These are phyloP conservation scores for Pelodytes ibericus DNA, from an alignment of 2,797 vertebrate genomes.

Conservation along the genomic window DNA sequence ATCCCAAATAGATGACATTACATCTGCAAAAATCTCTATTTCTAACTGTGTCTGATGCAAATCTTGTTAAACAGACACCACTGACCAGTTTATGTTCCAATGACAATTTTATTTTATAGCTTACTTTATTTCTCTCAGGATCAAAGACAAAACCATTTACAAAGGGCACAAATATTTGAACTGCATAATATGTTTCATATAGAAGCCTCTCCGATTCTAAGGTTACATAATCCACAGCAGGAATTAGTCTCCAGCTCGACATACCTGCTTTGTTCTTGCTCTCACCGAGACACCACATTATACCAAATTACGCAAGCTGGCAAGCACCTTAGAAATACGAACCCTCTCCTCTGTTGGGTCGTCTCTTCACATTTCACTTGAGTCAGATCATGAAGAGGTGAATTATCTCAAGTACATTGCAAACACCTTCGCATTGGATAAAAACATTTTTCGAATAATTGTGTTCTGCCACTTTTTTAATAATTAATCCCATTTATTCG, in stretches of 20 bases:
- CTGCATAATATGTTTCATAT: slow-evolving; percentile 33
- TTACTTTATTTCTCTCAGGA: slow-evolving; percentile 14
- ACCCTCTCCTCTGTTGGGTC: slow-evolving; percentile 22
- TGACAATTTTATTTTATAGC: slow-evolving; percentile 7
- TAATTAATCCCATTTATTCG: neutral
- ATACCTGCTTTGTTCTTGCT: slow-evolving; percentile 50
- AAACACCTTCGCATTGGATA: neutral
- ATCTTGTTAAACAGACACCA: neutral
- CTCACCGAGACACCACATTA: slow-evolving; percentile 33
- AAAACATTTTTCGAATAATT: neutral
- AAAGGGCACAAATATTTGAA: slow-evolving; percentile 31
- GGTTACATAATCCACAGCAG: slow-evolving; percentile 38
- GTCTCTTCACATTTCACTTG: slow-evolving; percentile 28
- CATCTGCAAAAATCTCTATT: neutral
- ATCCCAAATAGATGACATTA: too few relatives aligned
- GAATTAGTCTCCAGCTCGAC: slow-evolving; percentile 39
- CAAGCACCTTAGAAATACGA: slow-evolving; percentile 37
- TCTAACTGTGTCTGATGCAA: neutral
- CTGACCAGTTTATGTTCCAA: slow-evolving; percentile 6
- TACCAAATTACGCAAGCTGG: slow-evolving; percentile 28
- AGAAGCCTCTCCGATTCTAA: slow-evolving; percentile 26
- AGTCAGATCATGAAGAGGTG: slow-evolving; percentile 13
- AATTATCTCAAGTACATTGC: neutral
- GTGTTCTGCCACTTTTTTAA: neutral
- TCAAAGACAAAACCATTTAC: slow-evolving; percentile 41